Base-by-base conservation (phyloP, 2,888 invertebrate species). In the Liodrosophila aerea region DNA sequence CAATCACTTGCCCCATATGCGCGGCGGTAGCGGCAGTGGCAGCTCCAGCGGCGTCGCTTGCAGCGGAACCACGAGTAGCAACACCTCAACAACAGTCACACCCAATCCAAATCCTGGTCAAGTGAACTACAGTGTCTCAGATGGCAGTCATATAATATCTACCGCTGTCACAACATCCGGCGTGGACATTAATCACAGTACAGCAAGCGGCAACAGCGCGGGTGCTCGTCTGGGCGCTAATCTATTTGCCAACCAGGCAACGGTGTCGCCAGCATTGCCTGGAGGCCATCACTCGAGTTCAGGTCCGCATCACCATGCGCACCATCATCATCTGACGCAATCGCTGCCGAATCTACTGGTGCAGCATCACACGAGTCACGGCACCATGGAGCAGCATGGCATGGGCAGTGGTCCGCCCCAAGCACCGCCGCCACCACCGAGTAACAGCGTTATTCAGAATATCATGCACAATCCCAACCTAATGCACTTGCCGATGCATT, bases 1-100 rank as follows among this genome's bases (percentile, higher is more conserved):
- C 63, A 90, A 90, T 64, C 90, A 90, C 65, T 82, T 88, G 53
- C 90, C 90, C 0, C 90, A 90, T 60, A 90, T 90, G 88, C 89
- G 90, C 39, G 76, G 73, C 27, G 56, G 68, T 43, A 50, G 51
- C 39, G 11, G 27, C 50, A 9, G 15, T 11, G 15, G 52, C 49
- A 5, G 36, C 57, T 7, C 36, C 44, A 9, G 39, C 34, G 47
- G 53, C 37, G 54, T 46, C 43, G 45, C 49, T 7, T 41, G 46
- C 40, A 60, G 59, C 51, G 40, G 30, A 22, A 45, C 36, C 51
- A 37, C 36, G 37, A 51, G 27, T 37, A 45, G 36, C 51, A 34
- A 29, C 36, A 31, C 13, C 13, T 45, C 73, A 4, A 47, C 40
- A 16, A 64, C 62, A 9, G 59, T 66, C 27, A 62, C 69, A 4